phyloP scores from a whole-genome alignment of 2,113 vertebrate species.

The Salvelinus sp. region DNA sequence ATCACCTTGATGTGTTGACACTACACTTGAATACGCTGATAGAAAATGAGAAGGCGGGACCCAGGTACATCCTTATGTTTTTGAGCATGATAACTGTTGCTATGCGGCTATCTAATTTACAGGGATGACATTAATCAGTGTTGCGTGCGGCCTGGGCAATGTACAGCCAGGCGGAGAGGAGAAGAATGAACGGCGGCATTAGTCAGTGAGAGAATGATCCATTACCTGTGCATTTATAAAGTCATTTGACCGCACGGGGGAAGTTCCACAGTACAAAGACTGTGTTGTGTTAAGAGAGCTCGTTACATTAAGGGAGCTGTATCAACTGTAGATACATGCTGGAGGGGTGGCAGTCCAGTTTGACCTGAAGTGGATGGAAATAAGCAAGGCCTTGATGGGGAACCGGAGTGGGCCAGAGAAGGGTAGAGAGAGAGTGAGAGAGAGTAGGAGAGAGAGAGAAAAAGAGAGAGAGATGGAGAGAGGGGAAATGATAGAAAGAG shows the following conservation, averaged over 20 bases:
- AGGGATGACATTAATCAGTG: constrained; percentile 71
- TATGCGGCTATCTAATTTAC: constrained; percentile 68
- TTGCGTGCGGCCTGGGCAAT: constrained; percentile 52
- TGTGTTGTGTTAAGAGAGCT: constrained; percentile 36
- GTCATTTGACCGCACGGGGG: constrained; percentile 41
- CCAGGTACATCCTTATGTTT: constrained; percentile 46
- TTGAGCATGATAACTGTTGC: constrained; percentile 70
- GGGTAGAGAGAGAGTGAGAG: constrained; percentile 9
- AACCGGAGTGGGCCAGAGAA: not conserved
- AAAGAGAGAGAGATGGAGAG: not conserved
- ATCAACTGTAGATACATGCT: no score
- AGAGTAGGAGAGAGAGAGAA: constrained; percentile 11
- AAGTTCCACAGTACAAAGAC: constrained; percentile 47
- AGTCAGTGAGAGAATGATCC: constrained; percentile 69
- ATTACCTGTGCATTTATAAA: constrained; percentile 60
- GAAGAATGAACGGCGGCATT: constrained; percentile 67
- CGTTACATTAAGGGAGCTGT: not conserved
- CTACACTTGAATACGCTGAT: constrained; percentile 37
- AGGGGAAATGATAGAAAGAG: constrained; percentile 14
- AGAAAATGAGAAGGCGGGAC: constrained; percentile 32
- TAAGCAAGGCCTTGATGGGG: constrained; percentile 38
- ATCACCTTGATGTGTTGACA: constrained; percentile 51
- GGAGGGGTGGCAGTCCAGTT: constrained; percentile 9
- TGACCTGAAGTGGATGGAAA: constrained; percentile 20
- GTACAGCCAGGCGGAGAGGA: constrained; percentile 58